Evolutionary conservation across 2,797 vertebrate species (phyloP).

Genomic region (Sebastes diaconus): DNA sequence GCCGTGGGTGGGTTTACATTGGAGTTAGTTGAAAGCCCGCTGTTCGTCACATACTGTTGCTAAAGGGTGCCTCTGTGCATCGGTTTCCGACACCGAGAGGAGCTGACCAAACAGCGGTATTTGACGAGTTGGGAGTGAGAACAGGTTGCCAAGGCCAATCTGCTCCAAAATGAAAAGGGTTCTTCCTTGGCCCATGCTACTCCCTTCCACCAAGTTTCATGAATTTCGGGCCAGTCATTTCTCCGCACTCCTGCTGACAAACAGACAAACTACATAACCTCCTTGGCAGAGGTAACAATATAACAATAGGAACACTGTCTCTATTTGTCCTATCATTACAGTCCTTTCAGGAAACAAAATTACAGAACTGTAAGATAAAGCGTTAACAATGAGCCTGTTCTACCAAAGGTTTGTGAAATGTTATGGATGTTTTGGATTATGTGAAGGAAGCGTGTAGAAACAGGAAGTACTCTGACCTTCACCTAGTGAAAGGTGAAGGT

Average conservation of each 20-base stretch:
- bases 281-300: neutral
- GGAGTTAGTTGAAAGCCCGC: too few relatives aligned
- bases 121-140: too few relatives aligned
- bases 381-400: neutral
- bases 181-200: neutral
- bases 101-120: too few relatives aligned
- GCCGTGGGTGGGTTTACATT: too few relatives aligned
- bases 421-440: neutral
- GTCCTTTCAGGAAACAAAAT: neutral
- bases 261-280: neutral
- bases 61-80: too few relatives aligned
- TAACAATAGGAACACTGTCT: neutral
- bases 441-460: neutral
- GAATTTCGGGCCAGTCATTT: neutral
- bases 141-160: too few relatives aligned
- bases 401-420: neutral
- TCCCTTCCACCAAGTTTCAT: neutral
- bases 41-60: too few relatives aligned
- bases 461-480: neutral
- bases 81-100: too few relatives aligned
- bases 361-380: neutral
- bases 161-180: too few relatives aligned
- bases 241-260: neutral
- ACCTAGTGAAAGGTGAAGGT: neutral
- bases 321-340: neutral